Conservation (phyloP, 2,797 vertebrate species). For the Phyllotis vaccarum region DNA sequence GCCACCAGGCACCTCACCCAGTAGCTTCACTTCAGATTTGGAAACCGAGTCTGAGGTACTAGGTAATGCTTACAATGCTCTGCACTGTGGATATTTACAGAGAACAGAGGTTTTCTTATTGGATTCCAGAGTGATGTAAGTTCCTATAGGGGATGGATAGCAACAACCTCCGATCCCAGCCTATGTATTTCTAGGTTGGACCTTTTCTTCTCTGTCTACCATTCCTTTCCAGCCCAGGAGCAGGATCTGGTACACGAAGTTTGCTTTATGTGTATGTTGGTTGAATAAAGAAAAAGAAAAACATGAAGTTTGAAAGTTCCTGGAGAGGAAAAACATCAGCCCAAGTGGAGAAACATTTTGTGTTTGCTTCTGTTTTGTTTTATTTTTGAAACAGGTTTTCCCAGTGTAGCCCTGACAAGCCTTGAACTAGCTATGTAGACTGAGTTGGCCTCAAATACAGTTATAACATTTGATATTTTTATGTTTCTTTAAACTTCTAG, state of each 20-base stretch:
- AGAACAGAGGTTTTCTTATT: slow-evolving; percentile 70
- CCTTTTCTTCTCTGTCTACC: not conserved
- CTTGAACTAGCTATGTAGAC: no score
- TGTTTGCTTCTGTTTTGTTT: no score
- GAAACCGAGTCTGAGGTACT: slow-evolving; percentile 50
- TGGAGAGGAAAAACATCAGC: slow-evolving; percentile 45
- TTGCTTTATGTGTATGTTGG: slow-evolving; percentile 10
- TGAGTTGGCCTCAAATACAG: no score
- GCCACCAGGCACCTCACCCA: not conserved
- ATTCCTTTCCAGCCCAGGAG: not conserved
- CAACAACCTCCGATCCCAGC: slow-evolving; percentile 27
- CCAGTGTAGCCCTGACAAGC: no score
- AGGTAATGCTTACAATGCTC: not conserved
- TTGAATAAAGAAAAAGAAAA: slow-evolving; percentile 49
- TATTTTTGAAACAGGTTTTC: no score
- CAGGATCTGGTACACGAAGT: not conserved
- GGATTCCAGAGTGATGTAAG: slow-evolving; percentile 63
- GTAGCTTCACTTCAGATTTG: slow-evolving; percentile 11
- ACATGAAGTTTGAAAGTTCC: not conserved
- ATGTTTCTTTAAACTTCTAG: no score
- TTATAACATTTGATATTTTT: no score
- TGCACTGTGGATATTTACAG: slow-evolving; percentile 20
- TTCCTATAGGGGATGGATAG: slow-evolving; percentile 43
- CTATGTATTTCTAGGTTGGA: not conserved
- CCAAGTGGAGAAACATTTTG: not conserved